Base-by-base conservation (phyloP, 2,113 vertebrate species). In the Hippocampus comes region DNA sequence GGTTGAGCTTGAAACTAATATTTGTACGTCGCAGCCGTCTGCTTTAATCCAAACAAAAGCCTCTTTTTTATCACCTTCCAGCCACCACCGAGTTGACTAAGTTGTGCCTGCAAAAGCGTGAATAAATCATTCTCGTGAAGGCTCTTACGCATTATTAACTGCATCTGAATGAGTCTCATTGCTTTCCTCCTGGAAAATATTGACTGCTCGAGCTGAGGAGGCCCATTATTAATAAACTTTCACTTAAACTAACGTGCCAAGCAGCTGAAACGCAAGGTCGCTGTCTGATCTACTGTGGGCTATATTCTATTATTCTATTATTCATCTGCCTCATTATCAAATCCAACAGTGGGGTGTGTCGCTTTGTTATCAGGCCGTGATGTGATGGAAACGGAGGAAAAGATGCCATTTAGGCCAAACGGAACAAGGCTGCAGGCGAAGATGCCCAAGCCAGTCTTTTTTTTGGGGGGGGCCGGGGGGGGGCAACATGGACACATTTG, bases 281-380 rank as follows among this genome's bases (percentile, higher is more conserved):
- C 56, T 78, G 81, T 90, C 81, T 89, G 81, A 87, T 86, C 79
- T 81, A 77, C 86, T 84, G 71, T 83, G 74, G 86, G 83, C 86
- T 90, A 75, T 87, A 79, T 86, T 88, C 76, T 87, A 87, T 89
- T 83, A 89, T 86, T 88, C 74, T 87, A 87, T 89, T 83, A 89
- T 89, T 89, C 80, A 86, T 88, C 80, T 34, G 69, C 80, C 82
- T 89, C 84, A 86, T 88, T 88, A 89, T 87, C 83, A 88, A 78
- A 86, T 83, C 84, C 76, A 85, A 88, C 85, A 90, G 85, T 80
- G 78, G 87, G 89, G 82, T 30, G 84, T 82, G 85, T 87, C 79
- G 79, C 85, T 86, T 88, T 84, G 82, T 89, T 87, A 84, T 76
- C 66, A 78, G 73, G 80, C 77, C 73, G 41, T n/a, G 77, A 79